Percentiles rank a stretch among this genome's conserved stretches.
Evolutionary conservation across 1,140 invertebrate genomes (phyloP).

Genomic region (Orchestia grillus): DNA sequence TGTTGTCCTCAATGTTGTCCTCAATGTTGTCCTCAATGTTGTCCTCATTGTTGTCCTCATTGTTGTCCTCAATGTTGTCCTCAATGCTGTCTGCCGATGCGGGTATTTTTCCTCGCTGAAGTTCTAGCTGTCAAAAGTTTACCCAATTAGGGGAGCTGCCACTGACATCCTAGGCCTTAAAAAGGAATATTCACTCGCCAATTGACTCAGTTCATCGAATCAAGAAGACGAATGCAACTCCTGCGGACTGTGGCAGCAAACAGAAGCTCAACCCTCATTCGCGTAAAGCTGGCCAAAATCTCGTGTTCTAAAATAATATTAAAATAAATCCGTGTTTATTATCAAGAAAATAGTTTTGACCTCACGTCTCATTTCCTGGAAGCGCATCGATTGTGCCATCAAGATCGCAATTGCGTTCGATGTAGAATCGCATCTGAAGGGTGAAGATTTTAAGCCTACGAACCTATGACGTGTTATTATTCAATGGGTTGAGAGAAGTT

Average conservation of each 20-base stretch:
- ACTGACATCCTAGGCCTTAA: neutral
- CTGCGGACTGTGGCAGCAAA: neutral
- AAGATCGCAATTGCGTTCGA: neutral
- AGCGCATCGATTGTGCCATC: neutral
- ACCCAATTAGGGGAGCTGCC: neutral
- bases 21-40: too few species aligned
- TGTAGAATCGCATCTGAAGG: too few species aligned
- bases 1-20: too few species aligned
- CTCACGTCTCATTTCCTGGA: neutral
- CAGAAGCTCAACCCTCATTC: too few species aligned
- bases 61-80: neutral
- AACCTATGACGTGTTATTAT: too few species aligned
- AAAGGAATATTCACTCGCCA: slow-evolving; percentile 17
- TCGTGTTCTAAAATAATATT: neutral
- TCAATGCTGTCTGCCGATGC: neutral
- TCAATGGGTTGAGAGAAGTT: too few species aligned
- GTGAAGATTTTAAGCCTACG: too few species aligned
- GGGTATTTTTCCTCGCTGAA: neutral
- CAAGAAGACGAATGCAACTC: neutral
- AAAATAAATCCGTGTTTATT: neutral
- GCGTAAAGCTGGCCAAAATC: neutral
- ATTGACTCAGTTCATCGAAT: neutral
- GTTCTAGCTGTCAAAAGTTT: neutral
- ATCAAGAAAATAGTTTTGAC: neutral
- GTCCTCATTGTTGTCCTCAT: too few species aligned